These are phyloP conservation scores for Heptranchias perlo DNA, from an alignment of 2,113 vertebrate species.

Conservation along the genomic window DNA sequence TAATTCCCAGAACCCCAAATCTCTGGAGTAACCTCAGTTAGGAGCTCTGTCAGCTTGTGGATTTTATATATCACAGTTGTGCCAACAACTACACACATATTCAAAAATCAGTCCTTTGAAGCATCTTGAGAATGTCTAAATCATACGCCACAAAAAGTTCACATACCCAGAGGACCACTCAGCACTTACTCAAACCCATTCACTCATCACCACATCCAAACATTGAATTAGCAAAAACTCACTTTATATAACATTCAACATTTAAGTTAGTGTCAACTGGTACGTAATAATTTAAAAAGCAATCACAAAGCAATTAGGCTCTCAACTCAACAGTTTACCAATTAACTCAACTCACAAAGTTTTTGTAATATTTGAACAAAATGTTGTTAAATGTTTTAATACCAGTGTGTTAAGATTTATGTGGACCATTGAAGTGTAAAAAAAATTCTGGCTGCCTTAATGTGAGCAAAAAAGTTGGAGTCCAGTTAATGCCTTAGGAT, in stretches of 20 bases:
- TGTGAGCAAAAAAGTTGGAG: background rate
- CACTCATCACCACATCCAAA: background rate
- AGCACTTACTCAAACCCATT: background rate
- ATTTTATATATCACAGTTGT: background rate
- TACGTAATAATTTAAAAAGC: background rate
- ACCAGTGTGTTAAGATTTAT: background rate
- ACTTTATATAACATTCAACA: background rate
- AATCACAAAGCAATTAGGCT: background rate
- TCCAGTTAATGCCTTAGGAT: background rate
- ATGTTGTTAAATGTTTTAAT: background rate
- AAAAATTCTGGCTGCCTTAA: background rate
- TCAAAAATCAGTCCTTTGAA: background rate
- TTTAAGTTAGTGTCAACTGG: background rate
- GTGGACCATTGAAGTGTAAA: background rate
- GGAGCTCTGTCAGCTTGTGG: background rate
- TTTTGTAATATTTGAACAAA: background rate
- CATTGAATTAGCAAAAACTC: background rate
- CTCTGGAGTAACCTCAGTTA: background rate
- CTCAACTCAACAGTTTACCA: background rate
- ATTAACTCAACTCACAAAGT: background rate
- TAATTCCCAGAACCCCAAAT: background rate
- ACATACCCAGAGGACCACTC: background rate
- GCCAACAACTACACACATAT: background rate
- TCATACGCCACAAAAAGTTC: background rate
- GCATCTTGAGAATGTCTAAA: background rate